Percentiles rank a stretch among this genome's conserved stretches.
phyloP scores from a whole-genome alignment of 2,113 vertebrate genomes.

The Propithecus coquereli region DNA sequence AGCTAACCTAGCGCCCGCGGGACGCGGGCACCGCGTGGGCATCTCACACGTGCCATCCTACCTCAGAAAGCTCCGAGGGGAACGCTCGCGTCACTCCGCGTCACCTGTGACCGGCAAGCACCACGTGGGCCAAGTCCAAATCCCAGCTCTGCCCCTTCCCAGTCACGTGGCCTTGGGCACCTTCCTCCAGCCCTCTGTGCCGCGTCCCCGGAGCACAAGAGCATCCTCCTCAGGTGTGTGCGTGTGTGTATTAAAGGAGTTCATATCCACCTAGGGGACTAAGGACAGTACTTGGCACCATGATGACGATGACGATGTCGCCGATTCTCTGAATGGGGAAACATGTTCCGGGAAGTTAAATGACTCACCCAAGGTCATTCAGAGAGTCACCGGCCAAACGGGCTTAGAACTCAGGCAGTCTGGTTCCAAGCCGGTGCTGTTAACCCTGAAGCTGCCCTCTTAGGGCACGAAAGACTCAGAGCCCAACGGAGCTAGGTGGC shows the following conservation, averaged over 20 bases:
- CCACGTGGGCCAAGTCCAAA: accelerated
- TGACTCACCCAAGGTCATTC: neutral
- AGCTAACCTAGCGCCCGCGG: accelerated
- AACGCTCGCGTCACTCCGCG: accelerated
- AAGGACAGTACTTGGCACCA: neutral
- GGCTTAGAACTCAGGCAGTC: neutral
- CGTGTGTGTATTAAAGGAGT: neutral
- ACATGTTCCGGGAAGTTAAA: neutral
- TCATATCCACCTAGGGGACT: neutral
- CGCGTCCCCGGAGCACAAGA: neutral
- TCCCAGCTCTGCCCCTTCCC: neutral
- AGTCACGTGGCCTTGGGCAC: neutral
- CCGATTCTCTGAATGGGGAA: neutral
- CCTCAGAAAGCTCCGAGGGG: neutral
- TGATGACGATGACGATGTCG: accelerated
- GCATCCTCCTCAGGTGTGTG: neutral
- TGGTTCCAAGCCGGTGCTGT: accelerated
- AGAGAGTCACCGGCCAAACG: neutral
- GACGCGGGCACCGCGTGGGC: accelerated
- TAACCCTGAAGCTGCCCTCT: neutral
- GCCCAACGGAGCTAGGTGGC: accelerated
- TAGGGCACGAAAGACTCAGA: neutral
- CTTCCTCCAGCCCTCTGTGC: neutral
- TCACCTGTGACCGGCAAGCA: accelerated
- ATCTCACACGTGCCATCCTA: accelerated